These are phyloP conservation scores for Tachypleus tridentatus DNA, from an alignment of 1,140 invertebrate species.

Conservation along the genomic window DNA sequence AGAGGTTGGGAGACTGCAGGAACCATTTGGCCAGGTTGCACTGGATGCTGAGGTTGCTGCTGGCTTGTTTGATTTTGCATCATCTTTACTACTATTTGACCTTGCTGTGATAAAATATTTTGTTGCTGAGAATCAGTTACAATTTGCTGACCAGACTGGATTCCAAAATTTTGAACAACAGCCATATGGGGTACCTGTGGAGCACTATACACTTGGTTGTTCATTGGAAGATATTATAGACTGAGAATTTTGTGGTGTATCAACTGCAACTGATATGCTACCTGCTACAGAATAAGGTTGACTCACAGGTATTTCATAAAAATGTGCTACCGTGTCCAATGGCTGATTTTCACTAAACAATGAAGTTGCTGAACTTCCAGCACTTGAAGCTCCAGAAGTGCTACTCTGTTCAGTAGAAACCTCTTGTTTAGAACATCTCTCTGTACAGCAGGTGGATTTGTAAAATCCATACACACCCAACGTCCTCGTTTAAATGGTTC, in stretches of 20 bases:
- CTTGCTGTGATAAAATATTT: too few species aligned
- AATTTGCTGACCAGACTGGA: background rate
- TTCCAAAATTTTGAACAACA: slow-evolving; percentile 1
- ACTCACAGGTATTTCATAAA: slow-evolving; percentile 20
- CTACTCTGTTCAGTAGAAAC: slow-evolving; percentile 4
- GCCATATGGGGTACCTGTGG: slow-evolving; percentile 15
- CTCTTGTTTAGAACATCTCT: slow-evolving; percentile 13
- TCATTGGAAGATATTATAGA: slow-evolving; percentile 20
- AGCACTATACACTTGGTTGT: slow-evolving; percentile 1
- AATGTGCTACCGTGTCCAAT: slow-evolving; percentile 15
- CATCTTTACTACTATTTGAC: too few species aligned
- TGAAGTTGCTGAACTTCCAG: slow-evolving; percentile 3
- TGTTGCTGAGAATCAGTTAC: too few species aligned
- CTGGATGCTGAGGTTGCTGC: too few species aligned
- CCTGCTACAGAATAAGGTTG: slow-evolving; percentile 8
- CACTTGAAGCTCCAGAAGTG: slow-evolving; percentile 3
- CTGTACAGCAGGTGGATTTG: slow-evolving; percentile 52
- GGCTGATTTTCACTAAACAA: slow-evolving; percentile 10
- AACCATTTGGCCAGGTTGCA: too few species aligned
- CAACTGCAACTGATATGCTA: slow-evolving; percentile 14
- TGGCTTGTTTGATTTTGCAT: too few species aligned
- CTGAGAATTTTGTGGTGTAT: slow-evolving; percentile 10
- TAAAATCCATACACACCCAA: slow-evolving; percentile 92
- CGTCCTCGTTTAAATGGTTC: slow-evolving; percentile 85
- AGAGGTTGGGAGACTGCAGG: too few species aligned